These are phyloP conservation scores for Panorpa germanica DNA, from an alignment of 2,888 invertebrate species.

Conservation along the genomic window DNA sequence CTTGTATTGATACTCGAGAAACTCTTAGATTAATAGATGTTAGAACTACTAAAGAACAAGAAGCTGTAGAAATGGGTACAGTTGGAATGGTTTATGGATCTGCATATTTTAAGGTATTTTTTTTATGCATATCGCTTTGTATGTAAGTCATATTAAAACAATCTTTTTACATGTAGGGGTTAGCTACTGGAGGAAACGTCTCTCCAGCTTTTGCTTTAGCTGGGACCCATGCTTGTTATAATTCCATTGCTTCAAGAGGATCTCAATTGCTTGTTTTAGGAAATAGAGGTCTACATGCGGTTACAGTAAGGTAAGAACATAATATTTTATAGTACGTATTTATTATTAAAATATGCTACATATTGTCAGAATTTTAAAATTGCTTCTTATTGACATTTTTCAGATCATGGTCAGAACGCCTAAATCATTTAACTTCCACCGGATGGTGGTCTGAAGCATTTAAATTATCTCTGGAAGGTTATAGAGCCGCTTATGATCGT, in stretches of 20 bases:
- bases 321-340: too few relatives aligned
- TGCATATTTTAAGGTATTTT: conserved; percentile 57
- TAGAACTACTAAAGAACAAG: conserved; percentile 68
- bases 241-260: conserved; percentile 43
- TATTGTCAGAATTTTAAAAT: too few relatives aligned
- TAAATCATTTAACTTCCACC: conserved; percentile 38
- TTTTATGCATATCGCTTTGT: not conserved
- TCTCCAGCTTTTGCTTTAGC: conserved; percentile 39
- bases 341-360: too few relatives aligned
- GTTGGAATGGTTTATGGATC: conserved; percentile 73
- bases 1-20: conserved; percentile 70
- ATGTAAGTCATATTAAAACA: not conserved
- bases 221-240: conserved; percentile 46
- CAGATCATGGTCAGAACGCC: conserved; percentile 48
- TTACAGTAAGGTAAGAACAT: too few relatives aligned
- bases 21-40: conserved; percentile 79
- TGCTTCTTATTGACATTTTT: too few relatives aligned
- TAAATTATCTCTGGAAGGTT: conserved; percentile 31
- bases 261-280: conserved; percentile 55
- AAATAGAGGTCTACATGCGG: conserved; percentile 34
- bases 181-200: conserved; percentile 91
- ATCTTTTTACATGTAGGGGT: conserved; percentile 45
- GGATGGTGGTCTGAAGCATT: conserved; percentile 35
- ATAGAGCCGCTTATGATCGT: conserved; percentile 21
- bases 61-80: conserved; percentile 60